These are phyloP conservation scores for Ramazzottius varieornatus DNA, from an alignment of 2,888 invertebrate genomes.

Conservation along the genomic window DNA sequence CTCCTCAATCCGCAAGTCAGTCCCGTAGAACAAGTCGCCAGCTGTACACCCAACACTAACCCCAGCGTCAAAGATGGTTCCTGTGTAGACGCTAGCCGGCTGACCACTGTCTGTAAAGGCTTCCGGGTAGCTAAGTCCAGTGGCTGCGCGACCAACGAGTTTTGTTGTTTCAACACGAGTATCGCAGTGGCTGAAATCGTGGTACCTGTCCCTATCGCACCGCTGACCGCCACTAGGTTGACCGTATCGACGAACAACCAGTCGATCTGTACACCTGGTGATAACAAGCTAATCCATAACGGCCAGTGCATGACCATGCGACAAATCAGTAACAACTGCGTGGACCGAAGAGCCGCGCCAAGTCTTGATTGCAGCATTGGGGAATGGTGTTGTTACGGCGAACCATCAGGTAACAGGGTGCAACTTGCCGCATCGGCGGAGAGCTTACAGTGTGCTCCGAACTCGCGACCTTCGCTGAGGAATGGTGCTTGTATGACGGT, in stretches of 20 bases:
- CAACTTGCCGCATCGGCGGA: background rate
- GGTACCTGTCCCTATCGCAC: background rate
- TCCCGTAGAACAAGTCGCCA: too few species aligned
- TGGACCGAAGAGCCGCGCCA: background rate
- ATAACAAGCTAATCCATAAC: background rate
- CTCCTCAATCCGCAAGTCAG: too few species aligned
- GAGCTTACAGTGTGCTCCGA: background rate
- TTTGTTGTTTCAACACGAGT: background rate
- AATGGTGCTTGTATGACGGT: background rate
- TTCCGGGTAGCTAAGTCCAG: background rate
- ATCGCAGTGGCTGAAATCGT: too few species aligned
- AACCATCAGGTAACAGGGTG: background rate
- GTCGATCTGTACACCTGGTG: background rate
- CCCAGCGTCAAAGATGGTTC: background rate
- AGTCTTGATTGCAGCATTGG: background rate
- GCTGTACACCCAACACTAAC: background rate
- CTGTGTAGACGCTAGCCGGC: background rate
- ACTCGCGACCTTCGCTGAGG: background rate
- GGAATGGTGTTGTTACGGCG: background rate
- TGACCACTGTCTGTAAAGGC: background rate
- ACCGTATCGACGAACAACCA: too few species aligned
- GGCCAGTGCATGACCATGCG: background rate
- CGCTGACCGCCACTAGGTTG: background rate
- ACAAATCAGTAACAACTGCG: background rate
- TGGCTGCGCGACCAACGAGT: background rate